These are phyloP conservation scores for Heteromurus nitidus DNA, from an alignment of 2,888 invertebrate genomes.

Conservation along the genomic window DNA sequence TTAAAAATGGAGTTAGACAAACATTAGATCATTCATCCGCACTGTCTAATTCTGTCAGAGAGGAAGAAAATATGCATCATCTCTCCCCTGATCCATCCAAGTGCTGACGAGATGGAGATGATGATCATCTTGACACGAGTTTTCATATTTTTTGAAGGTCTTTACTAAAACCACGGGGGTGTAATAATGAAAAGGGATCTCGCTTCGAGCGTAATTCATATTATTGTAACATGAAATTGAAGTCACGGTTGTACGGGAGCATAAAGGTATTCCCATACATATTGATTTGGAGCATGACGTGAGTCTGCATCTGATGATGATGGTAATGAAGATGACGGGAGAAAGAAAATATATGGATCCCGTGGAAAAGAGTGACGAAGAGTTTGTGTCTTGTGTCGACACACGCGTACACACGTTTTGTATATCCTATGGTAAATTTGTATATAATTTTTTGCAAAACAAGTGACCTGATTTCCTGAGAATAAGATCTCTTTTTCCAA, in stretches of 20 bases:
- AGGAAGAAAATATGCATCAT: background rate
- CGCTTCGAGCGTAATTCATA: no score
- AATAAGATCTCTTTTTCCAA: slow-evolving; percentile 33
- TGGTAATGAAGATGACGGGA: no score
- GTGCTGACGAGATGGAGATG: background rate
- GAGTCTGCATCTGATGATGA: slow-evolving; percentile 18
- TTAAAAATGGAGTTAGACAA: background rate
- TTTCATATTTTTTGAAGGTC: slow-evolving; percentile 1
- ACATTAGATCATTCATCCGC: slow-evolving; percentile 51
- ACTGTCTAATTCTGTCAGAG: slow-evolving; percentile 47
- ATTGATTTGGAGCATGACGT: slow-evolving; percentile 22
- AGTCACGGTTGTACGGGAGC: no score
- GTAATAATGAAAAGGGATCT: no score
- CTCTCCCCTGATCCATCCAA: background rate
- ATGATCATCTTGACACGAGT: slow-evolving; percentile 16
- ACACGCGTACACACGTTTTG: background rate
- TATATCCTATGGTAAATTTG: background rate
- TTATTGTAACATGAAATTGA: no score
- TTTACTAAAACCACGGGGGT: background rate
- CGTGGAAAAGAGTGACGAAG: background rate
- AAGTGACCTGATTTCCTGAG: slow-evolving; percentile 65
- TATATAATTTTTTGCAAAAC: background rate
- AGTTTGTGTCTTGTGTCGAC: no score
- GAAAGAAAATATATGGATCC: background rate
- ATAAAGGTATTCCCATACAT: no score